Evolutionary conservation across 2,113 vertebrate species (phyloP), one percentile per base, ranked within the genome.

Genomic region (Ciconia stormi): DNA sequence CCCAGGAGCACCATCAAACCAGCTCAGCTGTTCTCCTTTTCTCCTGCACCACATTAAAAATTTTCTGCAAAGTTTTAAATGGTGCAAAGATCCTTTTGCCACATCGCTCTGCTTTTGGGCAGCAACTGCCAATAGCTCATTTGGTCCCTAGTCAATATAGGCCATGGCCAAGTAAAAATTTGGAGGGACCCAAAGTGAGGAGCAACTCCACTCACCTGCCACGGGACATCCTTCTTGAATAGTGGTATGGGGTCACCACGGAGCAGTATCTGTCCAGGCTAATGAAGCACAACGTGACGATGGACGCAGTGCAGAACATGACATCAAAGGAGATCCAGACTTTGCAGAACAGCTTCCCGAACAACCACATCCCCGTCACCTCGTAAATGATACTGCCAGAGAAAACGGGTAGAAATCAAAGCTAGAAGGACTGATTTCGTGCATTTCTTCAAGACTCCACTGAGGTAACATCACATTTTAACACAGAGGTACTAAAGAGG

Each of bases 241-340:
- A 98, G 89, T 97, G 95, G 77, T 96, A 96, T 0, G 98, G 98
- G 5, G 98, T 98, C 62, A 98, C 97, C 55, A 98, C 98, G 0
- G 98, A 98, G 80, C 98, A 98, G 91, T 98, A 98, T 46, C 98
- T 97, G 91, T 98, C 98, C 93, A 98, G 81, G 90, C 98, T 98
- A 49, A 98, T 98, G 86, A 98, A 98, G 88, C 98, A 98, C 90
- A 98, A 88, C 0, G 98, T 98, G 91, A 98, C 98, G 0, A 98
- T 98, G 93, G 98, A 98, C 0, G 98, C 98, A 0, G 98, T 98
- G 95, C 98, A 98, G 95, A 98, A 98, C 97, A 98, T 97, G 82
- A 98, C 98, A 0, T 98, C 98, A 11, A 98, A 98, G 65, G 98
- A 98, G 93, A 98, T 98, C 98, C 98, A 98, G 76, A 98, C 97